Evolutionary conservation across 1,140 invertebrate genomes (phyloP), one percentile per base, ranked within the genome.

Genomic region (Drosophila lowei): DNA sequence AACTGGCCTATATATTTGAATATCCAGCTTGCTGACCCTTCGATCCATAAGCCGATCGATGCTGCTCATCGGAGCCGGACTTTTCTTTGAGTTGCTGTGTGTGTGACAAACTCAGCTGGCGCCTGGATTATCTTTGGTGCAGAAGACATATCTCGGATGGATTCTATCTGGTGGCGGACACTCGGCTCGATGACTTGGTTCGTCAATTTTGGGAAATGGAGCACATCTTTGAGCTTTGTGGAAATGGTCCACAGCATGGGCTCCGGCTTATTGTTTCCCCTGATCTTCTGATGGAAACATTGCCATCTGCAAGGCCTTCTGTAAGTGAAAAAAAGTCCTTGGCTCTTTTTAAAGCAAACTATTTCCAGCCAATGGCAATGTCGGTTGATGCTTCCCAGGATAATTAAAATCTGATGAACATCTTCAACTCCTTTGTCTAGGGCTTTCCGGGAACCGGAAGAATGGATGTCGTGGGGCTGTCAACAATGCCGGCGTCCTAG

Each of bases 391-490:
- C 96, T 3, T 96, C 95, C 8, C 96, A 97, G 90, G 96, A n/a
- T n/a, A n/a, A n/a, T n/a, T n/a, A n/a, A n/a, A n/a, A 97, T 93
- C 93, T 97, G 77, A 93, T 97, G 62, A 98, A 98, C 90, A 94
- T 99, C 52, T 94, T 95, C 11, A 97, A 97, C 90, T 97, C 96
- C 0, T 97, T 99, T 92, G 94, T 98, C 52, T 95, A 95, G 92
- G 92, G 96, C 1, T 97, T 96, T 90, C 97, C 97, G 2, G 94
- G 96, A 1, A 96, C 96, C 11, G 97, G 96, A 38, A 96, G 16
- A 96, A n/a, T n/a, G n/a, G n/a, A n/a, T n/a, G 95, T 43, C 93
- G 97, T 74, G 97, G 97, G 75, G 97, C 97, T 42, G 97, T 99
- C 0, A 97, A 97, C 90, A 96, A 97, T 85, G 94, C 95, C 83